phyloP scores from a whole-genome alignment of 2,113 vertebrate genomes.

The Malaclemys terrapin region DNA sequence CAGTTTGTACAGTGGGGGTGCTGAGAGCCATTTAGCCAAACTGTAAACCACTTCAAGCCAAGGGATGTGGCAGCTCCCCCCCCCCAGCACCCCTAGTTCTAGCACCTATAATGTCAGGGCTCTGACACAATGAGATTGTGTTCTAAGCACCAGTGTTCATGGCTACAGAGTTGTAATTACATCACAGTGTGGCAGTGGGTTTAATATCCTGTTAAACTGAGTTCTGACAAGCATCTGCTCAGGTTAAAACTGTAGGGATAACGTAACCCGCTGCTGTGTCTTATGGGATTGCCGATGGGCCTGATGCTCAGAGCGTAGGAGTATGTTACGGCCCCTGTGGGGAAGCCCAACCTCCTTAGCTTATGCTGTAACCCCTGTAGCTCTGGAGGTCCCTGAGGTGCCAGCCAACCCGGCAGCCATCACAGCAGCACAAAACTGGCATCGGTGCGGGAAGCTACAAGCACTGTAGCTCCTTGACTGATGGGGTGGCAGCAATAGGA shows the following conservation, averaged over 20 bases:
- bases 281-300: too few relatives aligned
- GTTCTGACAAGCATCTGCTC: neutral
- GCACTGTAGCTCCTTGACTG: neutral
- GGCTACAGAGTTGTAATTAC: neutral
- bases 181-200: neutral
- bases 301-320: too few relatives aligned
- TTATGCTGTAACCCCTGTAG: neutral
- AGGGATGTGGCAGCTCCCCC: too few relatives aligned
- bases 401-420: neutral
- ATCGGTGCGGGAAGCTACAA: neutral
- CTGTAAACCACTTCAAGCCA: too few relatives aligned
- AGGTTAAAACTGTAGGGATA: neutral
- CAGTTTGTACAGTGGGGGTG: too few relatives aligned
- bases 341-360: neutral
- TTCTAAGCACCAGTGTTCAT: neutral
- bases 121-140: too few relatives aligned
- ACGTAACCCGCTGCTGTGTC: neutral
- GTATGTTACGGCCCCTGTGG: neutral
- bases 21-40: too few relatives aligned
- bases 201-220: neutral
- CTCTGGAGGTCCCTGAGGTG: neutral
- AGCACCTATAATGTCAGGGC: too few relatives aligned
- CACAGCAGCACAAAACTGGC: neutral
- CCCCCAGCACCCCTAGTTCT: too few relatives aligned
- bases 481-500: neutral